A percentile compares a stretch with the other conserved stretches of the same genome.
These are phyloP conservation scores for Boleophthalmus pectinirostris DNA, from an alignment of 2,113 vertebrate species.

Conservation along the genomic window DNA sequence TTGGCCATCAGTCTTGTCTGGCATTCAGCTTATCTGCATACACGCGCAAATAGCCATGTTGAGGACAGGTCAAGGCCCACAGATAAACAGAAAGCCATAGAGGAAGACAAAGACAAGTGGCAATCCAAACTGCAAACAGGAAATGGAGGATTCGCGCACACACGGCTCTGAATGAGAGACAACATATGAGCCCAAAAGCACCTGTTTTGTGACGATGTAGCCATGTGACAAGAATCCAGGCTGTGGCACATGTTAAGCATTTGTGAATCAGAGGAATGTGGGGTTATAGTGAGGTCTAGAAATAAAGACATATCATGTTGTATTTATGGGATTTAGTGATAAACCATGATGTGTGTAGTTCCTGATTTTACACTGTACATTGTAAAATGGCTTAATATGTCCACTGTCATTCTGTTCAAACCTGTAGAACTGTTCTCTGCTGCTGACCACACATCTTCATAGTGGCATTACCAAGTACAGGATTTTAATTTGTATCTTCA, in stretches of 20 bases:
- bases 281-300: neutral
- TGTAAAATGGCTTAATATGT: too few relatives aligned
- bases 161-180: constrained; percentile 4
- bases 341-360: neutral
- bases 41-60: constrained; percentile 17
- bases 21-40: constrained; percentile 25
- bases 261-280: neutral
- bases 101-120: constrained; percentile 10
- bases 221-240: neutral
- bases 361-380: too few relatives aligned
- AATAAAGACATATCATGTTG: neutral
- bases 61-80: constrained; percentile 15
- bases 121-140: constrained; percentile 30
- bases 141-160: constrained; percentile 31
- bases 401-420: too few relatives aligned
- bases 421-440: too few relatives aligned
- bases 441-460: too few relatives aligned
- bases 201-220: neutral
- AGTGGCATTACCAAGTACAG: neutral
- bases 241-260: neutral
- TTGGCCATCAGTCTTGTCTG: constrained; percentile 22
- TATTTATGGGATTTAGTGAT: neutral
- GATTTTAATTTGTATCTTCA: neutral
- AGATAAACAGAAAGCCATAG: constrained; percentile 17
- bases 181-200: neutral